Evolutionary conservation across 2,888 invertebrate species (phyloP).

Genomic region (Tuta absoluta): DNA sequence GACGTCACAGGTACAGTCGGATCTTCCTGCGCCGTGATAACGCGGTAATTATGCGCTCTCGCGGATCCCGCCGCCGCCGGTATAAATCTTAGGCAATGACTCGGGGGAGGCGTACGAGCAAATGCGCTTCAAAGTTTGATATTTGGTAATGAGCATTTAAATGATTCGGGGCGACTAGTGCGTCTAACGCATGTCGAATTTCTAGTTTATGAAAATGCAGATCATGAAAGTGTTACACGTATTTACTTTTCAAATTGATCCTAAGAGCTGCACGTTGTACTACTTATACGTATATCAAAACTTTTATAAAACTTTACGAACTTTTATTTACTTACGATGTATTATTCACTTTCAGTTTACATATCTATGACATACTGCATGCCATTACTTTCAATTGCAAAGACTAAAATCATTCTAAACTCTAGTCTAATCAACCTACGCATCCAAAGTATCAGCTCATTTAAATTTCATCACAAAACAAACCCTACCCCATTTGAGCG

Average conservation of each 20-base stretch:
- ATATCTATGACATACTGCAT: background rate
- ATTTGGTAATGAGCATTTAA: too few species aligned
- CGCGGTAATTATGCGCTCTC: constrained; percentile 30
- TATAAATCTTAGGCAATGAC: constrained; percentile 32
- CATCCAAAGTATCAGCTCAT: constrained; percentile 5
- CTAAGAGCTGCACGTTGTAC: too few species aligned
- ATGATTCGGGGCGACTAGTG: too few species aligned
- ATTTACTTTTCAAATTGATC: too few species aligned
- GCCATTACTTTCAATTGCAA: background rate
- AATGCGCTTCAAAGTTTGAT: background rate
- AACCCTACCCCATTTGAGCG: constrained; percentile 13
- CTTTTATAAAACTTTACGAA: too few species aligned
- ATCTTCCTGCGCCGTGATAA: constrained; percentile 19
- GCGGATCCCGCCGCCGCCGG: constrained; percentile 26
- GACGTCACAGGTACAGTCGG: constrained; percentile 29
- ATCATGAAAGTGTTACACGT: too few species aligned
- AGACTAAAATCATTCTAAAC: background rate
- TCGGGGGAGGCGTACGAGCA: constrained; percentile 19
- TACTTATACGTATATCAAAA: too few species aligned
- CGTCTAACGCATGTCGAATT: too few species aligned
- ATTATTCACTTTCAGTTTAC: too few species aligned
- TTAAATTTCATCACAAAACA: constrained; percentile 4
- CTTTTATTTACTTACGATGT: too few species aligned
- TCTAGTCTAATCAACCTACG: background rate
- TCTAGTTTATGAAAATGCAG: too few species aligned